These are phyloP conservation scores for Euplexia lucipara DNA, from an alignment of 2,888 invertebrate genomes.

Conservation along the genomic window DNA sequence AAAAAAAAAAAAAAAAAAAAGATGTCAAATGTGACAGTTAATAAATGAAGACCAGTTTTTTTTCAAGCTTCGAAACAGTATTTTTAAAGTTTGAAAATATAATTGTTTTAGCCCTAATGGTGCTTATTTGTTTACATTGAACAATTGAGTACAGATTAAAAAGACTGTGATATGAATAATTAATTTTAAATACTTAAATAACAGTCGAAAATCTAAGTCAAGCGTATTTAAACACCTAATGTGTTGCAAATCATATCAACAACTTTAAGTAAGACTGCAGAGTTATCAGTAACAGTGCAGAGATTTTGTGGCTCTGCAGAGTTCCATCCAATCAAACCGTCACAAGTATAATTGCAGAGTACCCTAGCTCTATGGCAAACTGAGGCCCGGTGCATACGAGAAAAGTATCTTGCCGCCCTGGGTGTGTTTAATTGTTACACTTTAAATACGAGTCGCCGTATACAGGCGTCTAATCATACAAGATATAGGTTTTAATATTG, in stretches of 20 bases:
- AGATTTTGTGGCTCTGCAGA: slow-evolving; percentile 10
- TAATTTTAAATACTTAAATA: slow-evolving; percentile 11
- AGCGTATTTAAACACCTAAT: slow-evolving; percentile 19
- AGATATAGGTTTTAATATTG: background rate
- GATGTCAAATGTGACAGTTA: slow-evolving; percentile 43
- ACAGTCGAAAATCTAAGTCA: slow-evolving; percentile 16
- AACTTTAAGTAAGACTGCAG: slow-evolving; percentile 32
- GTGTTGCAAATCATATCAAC: slow-evolving; percentile 25
- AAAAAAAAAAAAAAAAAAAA: too few species aligned
- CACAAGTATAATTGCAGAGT: slow-evolving; percentile 34
- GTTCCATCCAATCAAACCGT: background rate
- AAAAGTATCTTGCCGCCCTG: background rate
- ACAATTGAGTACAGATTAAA: too few species aligned
- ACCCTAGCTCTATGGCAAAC: slow-evolving; percentile 3
- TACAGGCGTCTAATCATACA: background rate
- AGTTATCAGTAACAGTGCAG: slow-evolving; percentile 23
- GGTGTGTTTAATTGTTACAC: background rate
- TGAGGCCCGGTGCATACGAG: background rate
- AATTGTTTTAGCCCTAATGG: too few species aligned
- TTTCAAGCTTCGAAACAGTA: background rate
- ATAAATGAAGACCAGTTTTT: background rate
- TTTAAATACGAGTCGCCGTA: background rate
- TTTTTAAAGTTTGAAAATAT: too few species aligned
- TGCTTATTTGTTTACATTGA: too few species aligned
- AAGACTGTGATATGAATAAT: slow-evolving; percentile 24